Evolutionary conservation across 2,888 invertebrate genomes (phyloP).

Genomic region (Heliconius erato): DNA sequence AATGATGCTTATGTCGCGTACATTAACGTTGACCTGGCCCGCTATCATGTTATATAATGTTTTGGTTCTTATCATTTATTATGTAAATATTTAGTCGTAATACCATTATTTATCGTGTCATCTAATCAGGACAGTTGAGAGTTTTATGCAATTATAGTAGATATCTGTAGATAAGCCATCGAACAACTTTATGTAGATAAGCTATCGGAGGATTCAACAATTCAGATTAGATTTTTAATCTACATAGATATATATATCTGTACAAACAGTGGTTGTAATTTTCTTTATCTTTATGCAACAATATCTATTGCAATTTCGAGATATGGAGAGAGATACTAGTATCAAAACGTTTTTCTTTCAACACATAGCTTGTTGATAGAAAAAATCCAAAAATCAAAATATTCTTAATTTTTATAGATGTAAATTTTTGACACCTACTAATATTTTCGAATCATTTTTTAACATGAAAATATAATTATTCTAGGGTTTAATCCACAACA

Average conservation of each 20-base stretch:
- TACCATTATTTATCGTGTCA: conserved; percentile 3
- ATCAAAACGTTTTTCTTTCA: too few species aligned
- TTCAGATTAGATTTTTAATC: neutral
- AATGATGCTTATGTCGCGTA: too few species aligned
- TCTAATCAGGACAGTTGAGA: conserved; percentile 5
- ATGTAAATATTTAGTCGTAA: conserved; percentile 6
- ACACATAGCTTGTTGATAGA: too few species aligned
- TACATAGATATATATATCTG: neutral
- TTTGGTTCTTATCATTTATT: neutral
- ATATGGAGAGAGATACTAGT: too few species aligned
- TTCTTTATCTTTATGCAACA: neutral
- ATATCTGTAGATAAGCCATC: neutral
- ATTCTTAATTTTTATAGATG: too few species aligned
- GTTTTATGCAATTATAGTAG: neutral
- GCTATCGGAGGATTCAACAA: neutral
- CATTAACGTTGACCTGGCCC: too few species aligned
- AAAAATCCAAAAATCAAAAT: too few species aligned
- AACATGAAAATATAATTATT: neutral
- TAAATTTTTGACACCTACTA: neutral
- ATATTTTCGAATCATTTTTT: neutral
- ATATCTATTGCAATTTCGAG: too few species aligned
- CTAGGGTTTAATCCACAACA: neutral
- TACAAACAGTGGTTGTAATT: neutral
- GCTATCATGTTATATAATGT: neutral
- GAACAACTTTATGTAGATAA: neutral